These are phyloP conservation scores for Tyrannus savana DNA, from an alignment of 2,113 vertebrate genomes.

Conservation along the genomic window DNA sequence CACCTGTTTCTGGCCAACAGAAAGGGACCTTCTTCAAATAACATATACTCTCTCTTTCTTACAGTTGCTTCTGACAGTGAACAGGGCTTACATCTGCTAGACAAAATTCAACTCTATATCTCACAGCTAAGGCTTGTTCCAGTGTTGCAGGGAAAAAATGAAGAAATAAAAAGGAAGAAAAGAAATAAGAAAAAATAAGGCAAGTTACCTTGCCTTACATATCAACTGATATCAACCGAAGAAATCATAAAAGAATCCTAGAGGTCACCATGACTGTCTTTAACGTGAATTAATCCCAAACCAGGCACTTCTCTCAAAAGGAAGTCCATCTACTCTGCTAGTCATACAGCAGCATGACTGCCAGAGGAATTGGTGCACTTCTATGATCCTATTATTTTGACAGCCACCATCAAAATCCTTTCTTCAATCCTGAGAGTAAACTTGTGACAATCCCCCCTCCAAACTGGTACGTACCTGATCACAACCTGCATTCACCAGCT, in stretches of 20 bases:
- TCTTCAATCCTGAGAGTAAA: neutral
- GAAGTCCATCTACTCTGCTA: neutral
- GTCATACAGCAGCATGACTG: neutral
- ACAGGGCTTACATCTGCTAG: neutral
- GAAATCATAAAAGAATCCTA: neutral
- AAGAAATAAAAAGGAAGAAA: neutral
- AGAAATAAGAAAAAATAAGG: too few relatives aligned
- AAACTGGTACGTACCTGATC: slow-evolving; percentile 85
- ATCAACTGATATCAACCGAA: neutral
- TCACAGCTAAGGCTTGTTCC: neutral
- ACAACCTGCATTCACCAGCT: slow-evolving; percentile 94
- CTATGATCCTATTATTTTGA: neutral
- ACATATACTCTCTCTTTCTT: neutral
- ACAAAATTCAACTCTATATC: neutral
- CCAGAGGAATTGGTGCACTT: neutral
- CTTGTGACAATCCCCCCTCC: neutral
- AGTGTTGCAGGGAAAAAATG: neutral
- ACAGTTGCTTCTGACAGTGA: neutral
- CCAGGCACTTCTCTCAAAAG: neutral
- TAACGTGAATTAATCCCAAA: neutral
- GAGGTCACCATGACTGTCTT: neutral
- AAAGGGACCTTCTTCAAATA: neutral
- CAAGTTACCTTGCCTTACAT: neutral
- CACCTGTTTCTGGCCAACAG: neutral
- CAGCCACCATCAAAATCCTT: neutral